These are phyloP conservation scores for Lepidurus arcticus DNA, from an alignment of 1,140 invertebrate species.

Conservation along the genomic window DNA sequence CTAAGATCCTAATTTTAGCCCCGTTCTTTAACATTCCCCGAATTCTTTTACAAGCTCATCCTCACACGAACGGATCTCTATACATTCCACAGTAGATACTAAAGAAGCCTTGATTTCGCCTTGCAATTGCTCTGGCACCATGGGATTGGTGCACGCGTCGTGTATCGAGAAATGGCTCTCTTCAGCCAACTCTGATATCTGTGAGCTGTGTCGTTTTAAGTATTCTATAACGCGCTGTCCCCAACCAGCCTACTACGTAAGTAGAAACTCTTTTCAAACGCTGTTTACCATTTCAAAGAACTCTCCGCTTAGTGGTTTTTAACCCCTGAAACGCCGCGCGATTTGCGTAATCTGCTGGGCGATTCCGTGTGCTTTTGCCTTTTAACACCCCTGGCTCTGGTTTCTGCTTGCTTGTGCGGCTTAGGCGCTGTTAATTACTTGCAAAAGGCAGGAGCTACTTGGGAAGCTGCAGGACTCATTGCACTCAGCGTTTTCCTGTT, in stretches of 20 bases:
- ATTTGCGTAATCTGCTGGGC: slow-evolving; percentile 45
- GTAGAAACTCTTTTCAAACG: background rate
- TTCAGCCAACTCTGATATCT: slow-evolving; percentile 50
- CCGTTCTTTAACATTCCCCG: no score
- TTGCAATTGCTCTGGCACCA: slow-evolving; percentile 59
- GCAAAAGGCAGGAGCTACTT: slow-evolving; percentile 41
- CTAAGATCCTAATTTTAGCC: no score
- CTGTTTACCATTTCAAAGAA: slow-evolving; percentile 6
- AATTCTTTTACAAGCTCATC: no score
- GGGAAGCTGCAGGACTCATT: slow-evolving; percentile 50
- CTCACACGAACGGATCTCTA: no score
- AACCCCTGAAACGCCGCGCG: slow-evolving; percentile 41
- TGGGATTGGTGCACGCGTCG: slow-evolving; percentile 58
- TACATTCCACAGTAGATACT: slow-evolving; percentile 38
- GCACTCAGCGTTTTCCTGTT: slow-evolving; percentile 39
- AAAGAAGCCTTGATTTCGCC: slow-evolving; percentile 52
- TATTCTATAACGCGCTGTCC: slow-evolving; percentile 43
- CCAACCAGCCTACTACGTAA: slow-evolving; percentile 45
- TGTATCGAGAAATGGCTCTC: slow-evolving; percentile 64
- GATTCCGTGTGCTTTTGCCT: slow-evolving; percentile 51
- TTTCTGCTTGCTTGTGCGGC: slow-evolving; percentile 51
- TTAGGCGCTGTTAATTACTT: slow-evolving; percentile 47
- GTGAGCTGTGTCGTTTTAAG: slow-evolving; percentile 54
- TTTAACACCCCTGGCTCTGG: slow-evolving; percentile 50
- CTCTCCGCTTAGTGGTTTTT: slow-evolving; percentile 45